Percentiles rank a stretch among this genome's conserved stretches.
phyloP scores from a whole-genome alignment of 1,140 invertebrate genomes.

The Lepidurus apus region DNA sequence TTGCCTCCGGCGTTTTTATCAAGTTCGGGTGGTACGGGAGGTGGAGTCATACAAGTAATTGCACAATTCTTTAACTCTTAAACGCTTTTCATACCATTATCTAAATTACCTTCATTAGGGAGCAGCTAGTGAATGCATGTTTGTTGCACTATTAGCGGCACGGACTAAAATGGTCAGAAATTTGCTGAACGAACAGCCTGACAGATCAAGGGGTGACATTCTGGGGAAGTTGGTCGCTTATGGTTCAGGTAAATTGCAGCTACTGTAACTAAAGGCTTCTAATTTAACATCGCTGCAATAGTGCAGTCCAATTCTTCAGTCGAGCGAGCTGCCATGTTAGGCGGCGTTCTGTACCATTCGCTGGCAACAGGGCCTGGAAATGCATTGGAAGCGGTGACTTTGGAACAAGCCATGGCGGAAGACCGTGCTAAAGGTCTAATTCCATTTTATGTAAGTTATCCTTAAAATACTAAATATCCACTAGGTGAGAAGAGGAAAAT shows the following conservation, averaged over 20 bases:
- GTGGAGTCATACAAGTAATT: constrained; percentile 80
- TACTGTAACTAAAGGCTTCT: neutral
- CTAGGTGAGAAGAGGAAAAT: constrained; percentile 36
- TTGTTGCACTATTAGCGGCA: constrained; percentile 83
- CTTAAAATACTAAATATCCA: neutral
- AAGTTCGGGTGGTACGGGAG: constrained; percentile 71
- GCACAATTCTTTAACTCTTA: neutral
- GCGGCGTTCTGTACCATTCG: constrained; percentile 74
- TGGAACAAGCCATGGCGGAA: constrained; percentile 73
- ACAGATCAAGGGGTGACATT: constrained; percentile 75
- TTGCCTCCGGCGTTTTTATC: constrained; percentile 81
- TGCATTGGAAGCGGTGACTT: constrained; percentile 68
- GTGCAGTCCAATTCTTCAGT: constrained; percentile 88
- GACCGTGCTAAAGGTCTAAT: constrained; percentile 76
- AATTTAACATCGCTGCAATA: neutral
- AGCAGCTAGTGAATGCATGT: constrained; percentile 79
- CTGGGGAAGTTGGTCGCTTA: constrained; percentile 85
- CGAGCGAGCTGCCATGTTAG: constrained; percentile 82
- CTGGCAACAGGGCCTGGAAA: constrained; percentile 73
- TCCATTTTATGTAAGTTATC: constrained; percentile 68
- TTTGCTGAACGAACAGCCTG: constrained; percentile 63
- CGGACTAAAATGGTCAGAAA: constrained; percentile 67
- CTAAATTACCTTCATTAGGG: constrained; percentile 49
- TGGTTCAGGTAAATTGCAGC: constrained; percentile 54
- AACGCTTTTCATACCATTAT: neutral